Evolutionary conservation across 2,113 vertebrate genomes (phyloP), one percentile per base, ranked within the genome.

Genomic region (Pseudorhombus dupliciocellatus): DNA sequence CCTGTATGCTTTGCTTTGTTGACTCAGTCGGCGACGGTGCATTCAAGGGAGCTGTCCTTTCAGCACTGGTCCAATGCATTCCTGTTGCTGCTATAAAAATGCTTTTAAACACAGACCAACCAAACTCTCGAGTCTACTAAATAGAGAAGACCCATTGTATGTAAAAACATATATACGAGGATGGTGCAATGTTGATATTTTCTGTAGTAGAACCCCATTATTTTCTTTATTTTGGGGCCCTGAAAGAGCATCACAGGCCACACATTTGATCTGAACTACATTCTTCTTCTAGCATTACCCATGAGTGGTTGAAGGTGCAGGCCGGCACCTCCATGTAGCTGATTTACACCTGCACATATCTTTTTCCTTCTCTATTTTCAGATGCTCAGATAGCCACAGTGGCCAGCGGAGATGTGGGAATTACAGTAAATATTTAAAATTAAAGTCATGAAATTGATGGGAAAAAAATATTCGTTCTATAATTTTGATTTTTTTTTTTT

Each of bases 31-130:
- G 75, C 87, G 70, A 72, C 64, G 81, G 79, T 81, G 85, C 88
- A 74, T 90, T 90, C 84, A 87, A 73, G 89, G 92, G 92, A 94
- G 93, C 92, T 89, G 93, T 94, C 89, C 89, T 80, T 93, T 93
- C 94, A 93, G 91, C 90, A 93, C 92, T 87, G 83, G 50, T 79
- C 87, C 70, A 77, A 87, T 88, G 90, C 90, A 92, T 93, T 93
- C 92, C 92, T 89, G 89, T 89, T 91, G 90, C 92, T 91, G 87
- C 87, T 91, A 87, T 46, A 18, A 46, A 46, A 67, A 75, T 83
- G 85, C 90, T 89, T 91, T 86, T 31, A 56, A 69, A 80, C 65
- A 80, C 80, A 87, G 85, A 93, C 87, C 83, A 89, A 90, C 70
- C 85, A 89, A 90, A 90, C 84, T 84, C 78, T 84, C 34, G 69